Evolutionary conservation across 2,888 invertebrate species (phyloP).

Genomic region (Metopia argyrocephala): DNA sequence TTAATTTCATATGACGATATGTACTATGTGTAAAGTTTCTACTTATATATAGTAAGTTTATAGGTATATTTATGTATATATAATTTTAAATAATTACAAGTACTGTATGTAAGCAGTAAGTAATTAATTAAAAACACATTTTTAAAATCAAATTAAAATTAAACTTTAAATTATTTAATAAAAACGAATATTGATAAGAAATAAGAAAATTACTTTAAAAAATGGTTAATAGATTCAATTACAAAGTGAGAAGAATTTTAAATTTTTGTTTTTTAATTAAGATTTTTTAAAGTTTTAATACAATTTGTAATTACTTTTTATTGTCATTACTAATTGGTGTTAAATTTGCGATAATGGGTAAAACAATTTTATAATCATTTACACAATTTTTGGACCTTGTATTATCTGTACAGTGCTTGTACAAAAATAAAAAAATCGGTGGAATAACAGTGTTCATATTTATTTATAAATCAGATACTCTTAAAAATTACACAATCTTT

Average conservation of each 20-base stretch:
- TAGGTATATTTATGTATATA: background rate
- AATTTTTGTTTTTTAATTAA: too few species aligned
- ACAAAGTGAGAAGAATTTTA: too few species aligned
- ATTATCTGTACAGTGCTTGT: background rate
- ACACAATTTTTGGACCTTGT: too few species aligned
- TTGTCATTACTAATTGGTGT: too few species aligned
- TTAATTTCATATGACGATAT: too few species aligned
- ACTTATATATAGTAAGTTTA: background rate
- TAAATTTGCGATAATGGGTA: too few species aligned
- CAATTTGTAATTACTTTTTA: background rate
- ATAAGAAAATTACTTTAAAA: background rate
- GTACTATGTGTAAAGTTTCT: too few species aligned
- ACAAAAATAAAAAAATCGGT: background rate
- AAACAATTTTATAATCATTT: too few species aligned
- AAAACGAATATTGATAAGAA: background rate
- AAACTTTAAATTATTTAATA: background rate
- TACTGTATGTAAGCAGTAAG: slow-evolving; percentile 51
- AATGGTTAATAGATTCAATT: background rate
- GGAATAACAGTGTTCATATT: background rate
- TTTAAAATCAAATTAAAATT: slow-evolving; percentile 13
- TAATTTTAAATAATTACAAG: slow-evolving; percentile 48
- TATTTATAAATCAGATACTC: background rate
- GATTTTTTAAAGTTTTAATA: background rate
- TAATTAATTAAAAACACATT: slow-evolving; percentile 12
- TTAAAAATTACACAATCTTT: background rate